phyloP scores from a whole-genome alignment of 1,140 invertebrate genomes.

The Calliphora vicina region DNA sequence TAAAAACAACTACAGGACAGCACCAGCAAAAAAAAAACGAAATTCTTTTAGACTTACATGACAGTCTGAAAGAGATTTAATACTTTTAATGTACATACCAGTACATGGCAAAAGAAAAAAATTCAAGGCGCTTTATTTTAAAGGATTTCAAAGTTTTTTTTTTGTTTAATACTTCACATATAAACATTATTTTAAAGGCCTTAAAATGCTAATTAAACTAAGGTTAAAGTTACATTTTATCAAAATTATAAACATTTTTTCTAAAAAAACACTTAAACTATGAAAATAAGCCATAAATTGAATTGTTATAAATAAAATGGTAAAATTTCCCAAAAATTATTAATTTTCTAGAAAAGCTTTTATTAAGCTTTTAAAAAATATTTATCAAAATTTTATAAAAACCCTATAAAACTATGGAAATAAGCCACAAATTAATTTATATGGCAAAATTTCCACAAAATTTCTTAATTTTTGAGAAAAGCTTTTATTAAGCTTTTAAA shows the following conservation, averaged over 20 bases:
- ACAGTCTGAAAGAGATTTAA: conserved; percentile 14
- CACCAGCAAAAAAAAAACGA: background rate
- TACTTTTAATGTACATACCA: background rate
- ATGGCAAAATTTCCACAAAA: too few species aligned
- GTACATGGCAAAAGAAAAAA: too few species aligned
- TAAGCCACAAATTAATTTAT: too few species aligned
- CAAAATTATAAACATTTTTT: too few species aligned
- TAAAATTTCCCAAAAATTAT: background rate
- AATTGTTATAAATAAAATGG: too few species aligned
- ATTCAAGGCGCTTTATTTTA: background rate
- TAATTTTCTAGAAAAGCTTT: background rate
- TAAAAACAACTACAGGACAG: conserved; percentile 5
- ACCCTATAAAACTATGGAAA: too few species aligned
- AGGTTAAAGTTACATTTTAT: background rate
- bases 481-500: background rate
- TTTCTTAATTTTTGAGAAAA: too few species aligned
- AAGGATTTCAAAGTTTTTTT: background rate
- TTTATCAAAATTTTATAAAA: background rate
- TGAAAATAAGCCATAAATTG: too few species aligned
- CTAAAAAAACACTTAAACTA: too few species aligned
- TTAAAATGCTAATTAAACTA: conserved; percentile 16
- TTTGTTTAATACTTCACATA: background rate
- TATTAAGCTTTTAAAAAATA: background rate
- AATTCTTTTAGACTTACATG: background rate
- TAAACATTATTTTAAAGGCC: background rate